phyloP scores from a whole-genome alignment of 2,113 vertebrate genomes.

The Hemiscyllium ocellatum region DNA sequence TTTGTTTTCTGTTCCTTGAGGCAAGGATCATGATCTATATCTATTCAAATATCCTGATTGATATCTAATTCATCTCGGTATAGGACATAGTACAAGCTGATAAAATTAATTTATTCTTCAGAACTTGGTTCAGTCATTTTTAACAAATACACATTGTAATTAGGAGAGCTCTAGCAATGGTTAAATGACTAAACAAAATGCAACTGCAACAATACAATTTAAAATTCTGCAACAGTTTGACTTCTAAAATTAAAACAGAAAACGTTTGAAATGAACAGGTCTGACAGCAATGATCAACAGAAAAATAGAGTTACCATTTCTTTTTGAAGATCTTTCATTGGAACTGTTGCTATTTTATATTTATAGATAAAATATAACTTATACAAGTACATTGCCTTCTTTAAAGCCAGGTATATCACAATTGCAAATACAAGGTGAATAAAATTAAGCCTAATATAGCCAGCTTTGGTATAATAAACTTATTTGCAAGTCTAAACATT shows the following conservation, averaged over 20 bases:
- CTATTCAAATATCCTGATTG: background rate
- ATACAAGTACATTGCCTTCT: background rate
- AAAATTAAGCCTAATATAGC: background rate
- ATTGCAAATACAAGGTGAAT: background rate
- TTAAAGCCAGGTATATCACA: background rate
- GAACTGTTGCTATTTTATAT: background rate
- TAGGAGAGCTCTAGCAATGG: too few species aligned
- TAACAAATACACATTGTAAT: too few species aligned
- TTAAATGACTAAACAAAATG: too few species aligned
- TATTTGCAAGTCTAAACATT: background rate
- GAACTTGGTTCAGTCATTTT: background rate
- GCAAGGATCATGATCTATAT: background rate
- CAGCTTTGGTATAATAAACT: background rate
- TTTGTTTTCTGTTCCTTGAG: background rate
- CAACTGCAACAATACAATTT: too few species aligned
- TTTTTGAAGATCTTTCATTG: background rate
- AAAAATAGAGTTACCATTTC: background rate
- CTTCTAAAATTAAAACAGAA: background rate
- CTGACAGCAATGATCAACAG: background rate
- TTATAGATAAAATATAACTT: background rate
- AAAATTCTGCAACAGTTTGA: too few species aligned
- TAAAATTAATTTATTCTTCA: background rate
- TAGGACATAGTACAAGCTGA: background rate
- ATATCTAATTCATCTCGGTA: background rate
- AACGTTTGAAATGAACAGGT: background rate